phyloP scores from a whole-genome alignment of 2,797 vertebrate species.

The Craterocephalus amniculus region DNA sequence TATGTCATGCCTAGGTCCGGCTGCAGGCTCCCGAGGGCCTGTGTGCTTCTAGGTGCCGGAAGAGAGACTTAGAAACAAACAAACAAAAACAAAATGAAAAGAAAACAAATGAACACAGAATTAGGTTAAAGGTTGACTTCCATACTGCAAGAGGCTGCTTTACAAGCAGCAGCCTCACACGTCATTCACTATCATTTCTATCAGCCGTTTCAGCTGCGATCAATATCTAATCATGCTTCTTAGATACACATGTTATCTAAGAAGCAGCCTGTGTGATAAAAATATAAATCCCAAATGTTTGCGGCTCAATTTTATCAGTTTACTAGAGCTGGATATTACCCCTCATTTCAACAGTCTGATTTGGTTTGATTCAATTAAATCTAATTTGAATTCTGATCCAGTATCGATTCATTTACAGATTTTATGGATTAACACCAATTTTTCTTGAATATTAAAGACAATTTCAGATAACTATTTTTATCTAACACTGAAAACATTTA shows the following conservation, averaged over 20 bases:
- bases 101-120: slow-evolving; percentile 80
- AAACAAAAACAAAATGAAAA: slow-evolving; percentile 71
- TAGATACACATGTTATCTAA: slow-evolving; percentile 39
- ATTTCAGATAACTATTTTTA: too few species aligned
- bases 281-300: slow-evolving; percentile 1
- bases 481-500: too few species aligned
- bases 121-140: slow-evolving; percentile 75
- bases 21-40: slow-evolving; percentile 83
- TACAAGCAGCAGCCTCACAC: slow-evolving; percentile 54
- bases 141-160: slow-evolving; percentile 60
- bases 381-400: too few species aligned
- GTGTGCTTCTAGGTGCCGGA: slow-evolving; percentile 81
- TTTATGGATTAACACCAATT: too few species aligned
- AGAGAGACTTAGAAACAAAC: slow-evolving; percentile 82
- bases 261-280: slow-evolving; percentile 8
- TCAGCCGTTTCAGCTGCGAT: slow-evolving; percentile 7
- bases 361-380: too few species aligned
- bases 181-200: slow-evolving; percentile 52
- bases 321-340: too few species aligned
- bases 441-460: too few species aligned
- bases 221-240: slow-evolving; percentile 13
- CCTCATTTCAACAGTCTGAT: too few species aligned
- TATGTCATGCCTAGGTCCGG: slow-evolving; percentile 85
- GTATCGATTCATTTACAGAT: too few species aligned
- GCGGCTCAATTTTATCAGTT: slow-evolving; percentile 13